Conservation (phyloP, 2,113 vertebrate genomes). For the Leptodactylus fuscus region DNA sequence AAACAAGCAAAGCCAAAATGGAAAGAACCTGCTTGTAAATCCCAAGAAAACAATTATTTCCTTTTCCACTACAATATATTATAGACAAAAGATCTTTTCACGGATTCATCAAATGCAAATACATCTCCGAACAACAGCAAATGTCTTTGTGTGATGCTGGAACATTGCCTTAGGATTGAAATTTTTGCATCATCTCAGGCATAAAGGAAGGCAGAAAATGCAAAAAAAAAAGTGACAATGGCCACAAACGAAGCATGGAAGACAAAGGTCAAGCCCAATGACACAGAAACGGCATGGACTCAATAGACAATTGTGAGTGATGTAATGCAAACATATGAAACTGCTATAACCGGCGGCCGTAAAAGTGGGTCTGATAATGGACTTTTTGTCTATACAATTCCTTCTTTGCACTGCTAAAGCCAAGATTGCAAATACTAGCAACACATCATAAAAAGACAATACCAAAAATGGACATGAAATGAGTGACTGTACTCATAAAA, state of each 20-base stretch:
- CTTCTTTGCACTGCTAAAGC: conserved; percentile 1
- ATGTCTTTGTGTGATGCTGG: conserved; percentile 15
- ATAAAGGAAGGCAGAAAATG: not conserved
- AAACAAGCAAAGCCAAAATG: not conserved
- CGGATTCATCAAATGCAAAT: not conserved
- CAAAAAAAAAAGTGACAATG: not conserved
- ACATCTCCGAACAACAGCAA: conserved; percentile 9
- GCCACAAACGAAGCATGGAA: not conserved
- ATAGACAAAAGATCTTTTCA: conserved; percentile 29
- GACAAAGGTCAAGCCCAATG: conserved; percentile 20
- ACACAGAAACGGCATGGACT: not conserved
- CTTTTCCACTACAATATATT: not conserved
- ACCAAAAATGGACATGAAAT: conserved; percentile 4
- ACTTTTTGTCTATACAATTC: conserved; percentile 7
- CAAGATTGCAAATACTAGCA: not conserved
- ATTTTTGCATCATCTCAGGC: not conserved
- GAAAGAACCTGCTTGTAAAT: not conserved
- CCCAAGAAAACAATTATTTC: not conserved
- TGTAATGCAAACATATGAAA: not conserved
- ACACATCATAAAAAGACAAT: conserved; percentile 6
- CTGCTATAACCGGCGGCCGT: not conserved
- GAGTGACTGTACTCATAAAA: not conserved
- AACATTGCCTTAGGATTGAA: conserved; percentile 12
- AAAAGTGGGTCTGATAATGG: not conserved
- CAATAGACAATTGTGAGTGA: not conserved